These are phyloP conservation scores for Listrodromus nycthemerus DNA, from an alignment of 2,888 invertebrate genomes.

Conservation along the genomic window DNA sequence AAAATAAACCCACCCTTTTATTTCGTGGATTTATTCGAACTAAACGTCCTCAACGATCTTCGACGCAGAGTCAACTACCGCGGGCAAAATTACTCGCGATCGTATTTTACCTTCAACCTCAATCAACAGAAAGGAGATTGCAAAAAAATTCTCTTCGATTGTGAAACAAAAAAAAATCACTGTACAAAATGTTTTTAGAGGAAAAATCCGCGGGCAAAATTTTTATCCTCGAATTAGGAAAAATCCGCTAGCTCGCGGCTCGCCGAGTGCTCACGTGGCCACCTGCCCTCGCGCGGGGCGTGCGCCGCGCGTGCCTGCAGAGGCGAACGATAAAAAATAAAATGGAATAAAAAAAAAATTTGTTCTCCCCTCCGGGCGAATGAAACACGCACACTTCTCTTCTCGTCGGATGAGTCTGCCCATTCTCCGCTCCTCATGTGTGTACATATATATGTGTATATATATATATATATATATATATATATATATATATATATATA, in stretches of 20 bases:
- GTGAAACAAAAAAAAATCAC: background rate
- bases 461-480: background rate
- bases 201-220: background rate
- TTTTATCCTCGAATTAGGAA: conserved; percentile 3
- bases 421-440: background rate
- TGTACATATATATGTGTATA: background rate
- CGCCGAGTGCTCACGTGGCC: conserved; percentile 51
- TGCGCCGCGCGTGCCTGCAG: conserved; percentile 68
- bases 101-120: background rate
- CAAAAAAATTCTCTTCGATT: background rate
- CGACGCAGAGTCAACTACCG: no score
- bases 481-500: background rate
- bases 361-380: conserved; percentile 68
- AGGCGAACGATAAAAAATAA: conserved; percentile 59
- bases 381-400: conserved; percentile 72
- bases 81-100: no score
- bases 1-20: no score
- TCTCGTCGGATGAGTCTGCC: conserved; percentile 27
- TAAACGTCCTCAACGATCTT: no score
- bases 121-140: background rate
- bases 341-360: conserved; percentile 53
- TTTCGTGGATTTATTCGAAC: no score
- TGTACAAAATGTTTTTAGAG: background rate
- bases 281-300: conserved; percentile 70
- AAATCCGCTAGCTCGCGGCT: conserved; percentile 1